Evolutionary conservation across 2,888 invertebrate species (phyloP).

Genomic region (Orthosia gracilis): DNA sequence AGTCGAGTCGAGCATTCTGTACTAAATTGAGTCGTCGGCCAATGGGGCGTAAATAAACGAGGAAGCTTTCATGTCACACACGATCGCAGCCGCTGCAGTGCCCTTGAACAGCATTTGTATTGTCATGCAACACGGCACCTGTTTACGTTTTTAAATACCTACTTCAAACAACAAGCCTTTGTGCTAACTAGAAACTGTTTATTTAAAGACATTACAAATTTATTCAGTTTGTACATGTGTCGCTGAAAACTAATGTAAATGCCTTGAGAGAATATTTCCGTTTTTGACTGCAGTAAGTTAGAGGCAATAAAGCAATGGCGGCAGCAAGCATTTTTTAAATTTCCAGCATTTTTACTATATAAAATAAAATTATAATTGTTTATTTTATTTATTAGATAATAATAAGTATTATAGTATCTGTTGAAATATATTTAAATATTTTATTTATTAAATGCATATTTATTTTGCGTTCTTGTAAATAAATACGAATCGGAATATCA

Average conservation of each 20-base stretch:
- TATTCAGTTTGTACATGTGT: slow-evolving; percentile 26
- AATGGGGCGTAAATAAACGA: slow-evolving; percentile 56
- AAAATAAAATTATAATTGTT: not conserved
- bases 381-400: not conserved
- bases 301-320: slow-evolving; percentile 11
- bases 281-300: slow-evolving; percentile 26
- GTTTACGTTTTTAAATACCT: slow-evolving; percentile 44
- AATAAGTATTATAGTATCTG: too few species aligned
- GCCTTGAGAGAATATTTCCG: slow-evolving; percentile 27
- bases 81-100: slow-evolving; percentile 45
- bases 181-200: slow-evolving; percentile 23
- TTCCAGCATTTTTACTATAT: not conserved
- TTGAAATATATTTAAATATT: not conserved
- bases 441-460: not conserved
- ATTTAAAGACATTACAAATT: slow-evolving; percentile 21
- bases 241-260: slow-evolving; percentile 10
- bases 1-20: slow-evolving; percentile 21
- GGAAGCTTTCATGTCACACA: slow-evolving; percentile 57
- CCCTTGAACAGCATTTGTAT: slow-evolving; percentile 64
- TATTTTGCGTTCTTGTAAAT: not conserved
- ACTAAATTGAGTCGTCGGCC: slow-evolving; percentile 48
- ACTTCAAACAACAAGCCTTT: slow-evolving; percentile 37
- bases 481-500: not conserved
- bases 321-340: not conserved
- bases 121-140: slow-evolving; percentile 49